Percentiles rank a stretch among this genome's conserved stretches.
Conservation (phyloP, 2,113 vertebrate genomes). For the Sinosuthora webbiana region DNA sequence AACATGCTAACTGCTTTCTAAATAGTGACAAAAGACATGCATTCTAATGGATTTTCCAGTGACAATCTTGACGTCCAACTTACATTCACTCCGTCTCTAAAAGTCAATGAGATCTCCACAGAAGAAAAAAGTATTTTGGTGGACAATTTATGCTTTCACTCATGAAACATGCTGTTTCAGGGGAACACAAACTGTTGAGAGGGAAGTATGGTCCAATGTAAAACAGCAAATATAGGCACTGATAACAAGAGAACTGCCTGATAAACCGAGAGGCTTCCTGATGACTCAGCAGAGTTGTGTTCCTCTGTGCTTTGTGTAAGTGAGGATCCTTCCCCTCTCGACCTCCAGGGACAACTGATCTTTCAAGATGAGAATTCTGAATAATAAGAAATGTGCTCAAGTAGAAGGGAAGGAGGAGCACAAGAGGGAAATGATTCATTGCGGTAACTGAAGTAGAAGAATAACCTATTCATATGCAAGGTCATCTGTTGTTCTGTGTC, state of each 20-base stretch:
- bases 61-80: background rate
- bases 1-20: background rate
- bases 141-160: background rate
- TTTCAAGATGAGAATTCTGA: slow-evolving; percentile 9
- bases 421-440: slow-evolving; percentile 57
- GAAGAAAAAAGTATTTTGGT: background rate
- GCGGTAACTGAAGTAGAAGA: slow-evolving; percentile 27
- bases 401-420: slow-evolving; percentile 11
- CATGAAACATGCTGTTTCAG: background rate
- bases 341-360: background rate
- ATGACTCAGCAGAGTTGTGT: background rate
- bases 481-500: slow-evolving; percentile 61
- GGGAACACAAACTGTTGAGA: background rate
- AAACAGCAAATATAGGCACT: background rate
- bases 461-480: slow-evolving; percentile 59
- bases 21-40: background rate
- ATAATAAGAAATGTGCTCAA: background rate
- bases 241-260: background rate
- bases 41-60: background rate
- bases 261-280: background rate
- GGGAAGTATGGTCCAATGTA: background rate
- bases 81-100: background rate
- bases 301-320: background rate
- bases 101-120: background rate
- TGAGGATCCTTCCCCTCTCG: background rate